Base-by-base conservation (phyloP, 2,888 invertebrate species). In the Augiades crinisus region DNA sequence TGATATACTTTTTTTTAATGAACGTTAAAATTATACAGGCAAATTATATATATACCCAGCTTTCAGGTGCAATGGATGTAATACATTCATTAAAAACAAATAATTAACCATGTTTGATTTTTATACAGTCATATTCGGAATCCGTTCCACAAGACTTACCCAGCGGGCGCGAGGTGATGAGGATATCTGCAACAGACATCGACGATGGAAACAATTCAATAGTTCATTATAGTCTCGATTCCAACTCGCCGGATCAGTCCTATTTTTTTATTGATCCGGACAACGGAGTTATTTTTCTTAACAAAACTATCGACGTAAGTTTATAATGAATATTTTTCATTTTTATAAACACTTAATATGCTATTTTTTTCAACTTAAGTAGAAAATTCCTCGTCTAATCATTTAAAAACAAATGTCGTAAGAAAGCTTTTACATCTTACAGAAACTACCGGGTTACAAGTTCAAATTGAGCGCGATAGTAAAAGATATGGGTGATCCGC, bases 191-290 rank as follows among this genome's bases (percentile, higher is more conserved):
- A 10, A 97, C 96, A 21, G 98, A 97, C 78, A 94, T 96, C 61
- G 98, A 98, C 72, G 95, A 97, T 70, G 96, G 97, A 8, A 93
- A 95, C 72, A 99, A 99, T 87, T 96, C 97, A 53, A 93, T 94
- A 64, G 93, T 98, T 7, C 91, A 92, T 57, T 98, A 97, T 76
- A 91, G 87, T 58, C 78, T 92, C 60, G 85, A 87, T 60, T 77
- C 86, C 16, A 84, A 85, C 50, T 85, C 87, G 14, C 82, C 85
- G 19, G 87, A 88, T 61, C 82, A 84, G 59, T 91, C 92, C 6
- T 96, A 95, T 79, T 98, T 98, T 78, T 91, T 91, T 58, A 95
- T 98, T 59, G 95, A 96, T 72, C 91, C 92, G 47, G 93, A 93
- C 59, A 95, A 95, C 38, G 98, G 98, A 17, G 94, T 97, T 55